phyloP scores from a whole-genome alignment of 2,797 vertebrate species.

The Manis pentadactyla region DNA sequence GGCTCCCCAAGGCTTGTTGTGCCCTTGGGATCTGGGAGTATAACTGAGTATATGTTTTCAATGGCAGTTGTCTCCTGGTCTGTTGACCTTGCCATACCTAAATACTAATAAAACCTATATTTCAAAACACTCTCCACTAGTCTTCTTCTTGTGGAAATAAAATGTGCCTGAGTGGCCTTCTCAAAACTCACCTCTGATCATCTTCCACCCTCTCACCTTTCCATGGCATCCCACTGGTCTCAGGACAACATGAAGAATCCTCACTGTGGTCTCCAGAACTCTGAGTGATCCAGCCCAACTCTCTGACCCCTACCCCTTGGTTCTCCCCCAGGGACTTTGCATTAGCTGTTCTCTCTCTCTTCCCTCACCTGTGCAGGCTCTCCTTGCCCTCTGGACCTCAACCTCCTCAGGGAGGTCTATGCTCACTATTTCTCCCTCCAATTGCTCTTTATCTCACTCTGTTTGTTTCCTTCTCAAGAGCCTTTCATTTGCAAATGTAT shows the following conservation, averaged over 20 bases:
- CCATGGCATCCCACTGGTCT: background rate
- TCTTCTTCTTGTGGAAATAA: background rate
- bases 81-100: background rate
- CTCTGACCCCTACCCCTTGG: background rate
- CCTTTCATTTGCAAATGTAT: background rate
- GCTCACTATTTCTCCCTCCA: background rate
- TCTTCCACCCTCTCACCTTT: background rate
- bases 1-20: rapidly evolving
- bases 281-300: background rate
- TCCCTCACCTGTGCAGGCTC: no score
- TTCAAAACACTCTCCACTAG: background rate
- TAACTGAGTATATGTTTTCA: background rate
- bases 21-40: background rate
- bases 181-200: background rate
- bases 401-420: background rate
- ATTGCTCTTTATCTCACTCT: background rate
- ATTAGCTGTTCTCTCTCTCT: background rate
- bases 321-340: background rate
- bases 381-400: background rate
- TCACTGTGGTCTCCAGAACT: background rate
- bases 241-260: background rate
- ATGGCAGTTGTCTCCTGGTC: background rate
- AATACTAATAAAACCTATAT: background rate
- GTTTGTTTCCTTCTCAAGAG: background rate
- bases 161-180: background rate